phyloP scores from a whole-genome alignment of 1,140 invertebrate species.

The Antheraea pernyi region DNA sequence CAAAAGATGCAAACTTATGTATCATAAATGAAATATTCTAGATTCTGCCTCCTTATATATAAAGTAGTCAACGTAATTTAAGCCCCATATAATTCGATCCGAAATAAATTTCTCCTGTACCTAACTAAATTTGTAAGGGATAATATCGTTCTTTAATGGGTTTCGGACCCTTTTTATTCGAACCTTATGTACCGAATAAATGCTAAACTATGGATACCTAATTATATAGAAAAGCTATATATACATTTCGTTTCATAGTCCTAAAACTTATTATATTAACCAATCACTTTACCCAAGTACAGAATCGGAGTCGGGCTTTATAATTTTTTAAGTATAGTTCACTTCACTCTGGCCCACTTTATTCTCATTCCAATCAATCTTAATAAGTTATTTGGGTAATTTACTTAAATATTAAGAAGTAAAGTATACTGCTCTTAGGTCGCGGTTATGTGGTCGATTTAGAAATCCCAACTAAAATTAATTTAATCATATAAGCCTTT shows the following conservation, averaged over 20 bases:
- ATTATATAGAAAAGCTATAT: not conserved
- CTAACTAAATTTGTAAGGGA: constrained; percentile 21
- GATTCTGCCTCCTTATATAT: not conserved
- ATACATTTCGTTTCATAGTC: not conserved
- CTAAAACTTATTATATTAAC: no score
- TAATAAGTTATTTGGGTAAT: no score
- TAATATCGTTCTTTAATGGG: constrained; percentile 11
- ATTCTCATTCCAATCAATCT: no score
- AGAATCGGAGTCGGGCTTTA: no score
- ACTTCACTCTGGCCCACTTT: no score
- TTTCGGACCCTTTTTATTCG: constrained; percentile 4
- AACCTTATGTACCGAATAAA: not conserved
- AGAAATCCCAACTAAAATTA: no score
- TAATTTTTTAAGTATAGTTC: no score
- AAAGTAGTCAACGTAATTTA: constrained; percentile 7
- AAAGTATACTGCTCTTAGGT: no score
- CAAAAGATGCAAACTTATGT: not conserved
- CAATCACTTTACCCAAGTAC: no score
- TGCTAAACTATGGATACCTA: not conserved
- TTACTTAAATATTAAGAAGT: no score
- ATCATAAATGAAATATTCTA: not conserved
- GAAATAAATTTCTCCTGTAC: constrained; percentile 19
- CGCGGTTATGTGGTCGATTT: no score
- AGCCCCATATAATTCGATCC: constrained; percentile 22
- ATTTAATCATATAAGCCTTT: no score